Conservation (phyloP, 2,113 vertebrate species). For the Catagonus wagneri region DNA sequence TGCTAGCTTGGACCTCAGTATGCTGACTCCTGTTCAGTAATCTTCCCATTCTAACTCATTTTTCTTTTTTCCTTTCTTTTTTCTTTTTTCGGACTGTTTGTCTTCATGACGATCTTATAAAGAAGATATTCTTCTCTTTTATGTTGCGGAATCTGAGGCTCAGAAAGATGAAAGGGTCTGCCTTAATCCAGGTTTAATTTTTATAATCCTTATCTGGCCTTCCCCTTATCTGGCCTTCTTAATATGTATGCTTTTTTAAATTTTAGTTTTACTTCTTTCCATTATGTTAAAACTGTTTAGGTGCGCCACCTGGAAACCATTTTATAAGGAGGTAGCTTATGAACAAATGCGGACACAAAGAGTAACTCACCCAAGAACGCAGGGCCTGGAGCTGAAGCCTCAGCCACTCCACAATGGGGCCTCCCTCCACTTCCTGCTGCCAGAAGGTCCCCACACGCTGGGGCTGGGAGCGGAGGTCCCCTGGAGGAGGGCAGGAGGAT, state of each 20-base stretch:
- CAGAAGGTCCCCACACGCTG: not conserved
- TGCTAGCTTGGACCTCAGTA: not conserved
- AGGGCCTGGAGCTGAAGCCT: not conserved
- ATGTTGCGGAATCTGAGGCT: not conserved
- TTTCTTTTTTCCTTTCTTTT: not conserved
- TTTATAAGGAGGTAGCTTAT: not conserved
- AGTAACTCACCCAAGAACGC: not conserved
- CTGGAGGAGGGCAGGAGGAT: not conserved
- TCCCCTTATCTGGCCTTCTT: not conserved
- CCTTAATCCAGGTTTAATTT: not conserved
- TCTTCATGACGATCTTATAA: not conserved
- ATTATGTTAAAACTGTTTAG: not conserved
- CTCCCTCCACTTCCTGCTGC: not conserved
- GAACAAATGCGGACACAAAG: not conserved
- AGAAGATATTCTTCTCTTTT: not conserved
- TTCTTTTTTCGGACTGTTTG: not conserved
- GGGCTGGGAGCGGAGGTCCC: not conserved
- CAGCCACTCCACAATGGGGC: not conserved
- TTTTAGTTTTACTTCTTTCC: slow-evolving; percentile 44
- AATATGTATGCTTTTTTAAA: not conserved
- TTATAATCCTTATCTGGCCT: not conserved
- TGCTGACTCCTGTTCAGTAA: not conserved
- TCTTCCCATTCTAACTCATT: not conserved
- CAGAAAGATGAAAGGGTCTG: not conserved
- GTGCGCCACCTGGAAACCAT: not conserved